A percentile compares a stretch with the other conserved stretches of the same genome.
Conservation (phyloP, 2,888 invertebrate genomes). For the Mythimna lalbum region DNA sequence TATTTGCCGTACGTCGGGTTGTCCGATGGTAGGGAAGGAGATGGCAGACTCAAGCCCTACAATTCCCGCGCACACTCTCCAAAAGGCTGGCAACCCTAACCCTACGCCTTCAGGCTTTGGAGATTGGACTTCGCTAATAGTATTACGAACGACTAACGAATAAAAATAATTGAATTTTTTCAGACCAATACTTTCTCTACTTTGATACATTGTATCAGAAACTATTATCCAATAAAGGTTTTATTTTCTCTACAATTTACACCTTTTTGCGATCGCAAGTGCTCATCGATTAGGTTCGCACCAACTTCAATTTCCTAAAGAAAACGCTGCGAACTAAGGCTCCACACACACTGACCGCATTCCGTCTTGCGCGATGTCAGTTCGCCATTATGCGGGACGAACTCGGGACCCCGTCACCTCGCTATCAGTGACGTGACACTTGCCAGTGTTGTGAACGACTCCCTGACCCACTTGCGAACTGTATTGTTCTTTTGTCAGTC, state of each 20-base stretch:
- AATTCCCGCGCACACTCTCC: too few species aligned
- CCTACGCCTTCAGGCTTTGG: background rate
- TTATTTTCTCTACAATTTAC: background rate
- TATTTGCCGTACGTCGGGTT: too few species aligned
- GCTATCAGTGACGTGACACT: slow-evolving; percentile 80
- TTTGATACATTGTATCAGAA: background rate
- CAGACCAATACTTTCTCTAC: background rate
- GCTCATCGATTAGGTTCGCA: slow-evolving; percentile 21
- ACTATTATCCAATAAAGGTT: slow-evolving; percentile 9
- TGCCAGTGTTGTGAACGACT: slow-evolving; percentile 76
- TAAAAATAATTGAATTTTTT: slow-evolving; percentile 1
- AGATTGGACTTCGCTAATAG: too few species aligned
- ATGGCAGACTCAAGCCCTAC: too few species aligned
- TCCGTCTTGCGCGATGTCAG: slow-evolving; percentile 69
- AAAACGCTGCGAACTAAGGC: slow-evolving; percentile 53
- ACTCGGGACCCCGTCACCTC: slow-evolving; percentile 72
- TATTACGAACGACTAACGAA: background rate
- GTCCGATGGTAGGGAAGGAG: too few species aligned
- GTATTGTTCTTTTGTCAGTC: slow-evolving; percentile 79
- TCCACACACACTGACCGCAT: slow-evolving; percentile 67
- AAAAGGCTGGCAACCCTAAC: too few species aligned
- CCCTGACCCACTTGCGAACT: slow-evolving; percentile 81
- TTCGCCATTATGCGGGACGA: slow-evolving; percentile 73
- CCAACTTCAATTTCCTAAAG: slow-evolving; percentile 32
- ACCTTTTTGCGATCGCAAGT: slow-evolving; percentile 14